Evolutionary conservation across 2,113 vertebrate genomes (phyloP).

Genomic region (Alosa alosa): DNA sequence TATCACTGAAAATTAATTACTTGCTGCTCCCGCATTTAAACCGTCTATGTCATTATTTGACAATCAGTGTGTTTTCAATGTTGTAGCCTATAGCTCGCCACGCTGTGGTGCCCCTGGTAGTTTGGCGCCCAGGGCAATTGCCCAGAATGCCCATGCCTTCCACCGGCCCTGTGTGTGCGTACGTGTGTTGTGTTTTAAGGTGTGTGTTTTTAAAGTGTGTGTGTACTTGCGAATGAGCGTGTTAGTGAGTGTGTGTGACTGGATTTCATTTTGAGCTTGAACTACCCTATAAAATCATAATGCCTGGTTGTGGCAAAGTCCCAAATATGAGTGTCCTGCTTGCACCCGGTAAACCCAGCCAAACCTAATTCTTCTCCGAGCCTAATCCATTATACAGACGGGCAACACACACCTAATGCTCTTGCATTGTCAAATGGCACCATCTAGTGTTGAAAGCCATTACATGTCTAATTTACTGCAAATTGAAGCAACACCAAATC

Average conservation of each 20-base stretch:
- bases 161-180: not conserved
- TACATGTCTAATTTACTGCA: not conserved
- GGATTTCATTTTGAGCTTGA: not conserved
- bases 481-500: not conserved
- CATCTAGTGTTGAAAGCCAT: not conserved
- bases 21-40: no score
- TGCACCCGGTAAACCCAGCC: not conserved
- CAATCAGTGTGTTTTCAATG: no score
- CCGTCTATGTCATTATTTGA: no score
- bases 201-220: not conserved
- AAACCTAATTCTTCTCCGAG: not conserved
- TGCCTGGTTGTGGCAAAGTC: not conserved
- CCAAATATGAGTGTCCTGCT: not conserved
- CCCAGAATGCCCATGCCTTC: no score
- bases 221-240: not conserved
- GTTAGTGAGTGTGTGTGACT: not conserved
- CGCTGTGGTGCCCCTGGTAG: no score
- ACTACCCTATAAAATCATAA: constrained; percentile 1
- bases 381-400: not conserved
- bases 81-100: no score
- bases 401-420: not conserved
- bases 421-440: not conserved
- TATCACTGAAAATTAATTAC: no score
- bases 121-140: no score
- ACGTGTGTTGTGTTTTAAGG: not conserved